Percentiles rank a stretch among this genome's conserved stretches.
Conservation (phyloP, 64 coral and sea anemone species). For the Stylophora pistillata region DNA sequence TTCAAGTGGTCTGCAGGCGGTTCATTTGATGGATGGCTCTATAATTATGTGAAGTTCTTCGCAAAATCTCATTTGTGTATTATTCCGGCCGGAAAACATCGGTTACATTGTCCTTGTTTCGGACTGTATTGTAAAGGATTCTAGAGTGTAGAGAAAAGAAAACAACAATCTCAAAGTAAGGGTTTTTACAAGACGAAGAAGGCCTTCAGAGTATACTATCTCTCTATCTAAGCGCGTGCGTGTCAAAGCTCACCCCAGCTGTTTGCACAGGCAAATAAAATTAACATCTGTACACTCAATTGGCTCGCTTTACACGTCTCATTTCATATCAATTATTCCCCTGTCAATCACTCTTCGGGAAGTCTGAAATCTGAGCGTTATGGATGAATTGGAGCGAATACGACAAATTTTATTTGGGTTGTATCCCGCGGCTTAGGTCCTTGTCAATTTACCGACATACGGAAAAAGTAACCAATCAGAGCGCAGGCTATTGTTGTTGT, state of each 20-base stretch:
- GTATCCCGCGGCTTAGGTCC: constrained; percentile 50
- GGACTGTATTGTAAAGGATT: constrained; percentile 6
- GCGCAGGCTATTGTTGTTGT: constrained; percentile 42
- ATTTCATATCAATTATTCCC: constrained; percentile 51
- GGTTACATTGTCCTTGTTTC: constrained; percentile 12
- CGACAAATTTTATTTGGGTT: constrained; percentile 44
- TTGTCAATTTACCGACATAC: constrained; percentile 53
- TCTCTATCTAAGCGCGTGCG: constrained; percentile 25
- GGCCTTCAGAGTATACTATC: not conserved
- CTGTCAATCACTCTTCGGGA: constrained; percentile 17
- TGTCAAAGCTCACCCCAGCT: constrained; percentile 34
- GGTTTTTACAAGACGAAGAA: not conserved
- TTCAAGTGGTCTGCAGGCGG: constrained; percentile 22
- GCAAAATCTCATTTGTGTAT: constrained; percentile 44
- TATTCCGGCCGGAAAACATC: constrained; percentile 23
- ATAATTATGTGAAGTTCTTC: constrained; percentile 54
- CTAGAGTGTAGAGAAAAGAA: not conserved
- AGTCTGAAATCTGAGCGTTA: constrained; percentile 30
- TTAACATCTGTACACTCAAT: constrained; percentile 40
- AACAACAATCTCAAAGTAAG: constrained; percentile 3
- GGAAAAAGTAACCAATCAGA: constrained; percentile 39
- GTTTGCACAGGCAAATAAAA: constrained; percentile 47
- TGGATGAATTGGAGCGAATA: constrained; percentile 18
- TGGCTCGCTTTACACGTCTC: constrained; percentile 25
- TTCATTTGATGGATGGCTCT: constrained; percentile 44